phyloP scores from a whole-genome alignment of 2,113 vertebrate species.

The Syrmaticus mikado region DNA sequence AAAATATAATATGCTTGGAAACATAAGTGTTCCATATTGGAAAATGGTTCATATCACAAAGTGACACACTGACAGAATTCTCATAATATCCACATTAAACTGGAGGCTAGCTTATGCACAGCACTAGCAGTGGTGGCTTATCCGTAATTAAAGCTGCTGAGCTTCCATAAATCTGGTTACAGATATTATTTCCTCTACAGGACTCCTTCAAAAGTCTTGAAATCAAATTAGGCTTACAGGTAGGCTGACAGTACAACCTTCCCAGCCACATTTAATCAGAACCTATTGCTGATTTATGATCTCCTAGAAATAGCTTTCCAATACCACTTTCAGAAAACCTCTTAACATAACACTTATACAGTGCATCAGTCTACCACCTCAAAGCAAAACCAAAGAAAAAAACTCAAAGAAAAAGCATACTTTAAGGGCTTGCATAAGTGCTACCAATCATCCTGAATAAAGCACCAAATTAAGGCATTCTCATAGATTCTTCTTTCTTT shows the following conservation, averaged over 20 bases:
- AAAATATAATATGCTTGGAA: not conserved
- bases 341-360: not conserved
- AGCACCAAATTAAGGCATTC: not conserved
- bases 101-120: not conserved
- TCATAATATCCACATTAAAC: not conserved
- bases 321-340: not conserved
- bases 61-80: not conserved
- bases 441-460: not conserved
- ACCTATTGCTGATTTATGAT: not conserved
- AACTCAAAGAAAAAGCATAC: not conserved
- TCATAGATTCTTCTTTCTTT: not conserved
- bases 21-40: not conserved
- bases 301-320: not conserved
- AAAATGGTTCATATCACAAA: not conserved
- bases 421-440: not conserved
- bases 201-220: not conserved
- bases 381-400: not conserved
- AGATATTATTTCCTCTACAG: not conserved
- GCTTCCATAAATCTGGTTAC: constrained; percentile 6
- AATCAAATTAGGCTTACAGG: not conserved
- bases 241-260: not conserved
- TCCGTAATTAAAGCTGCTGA: not conserved
- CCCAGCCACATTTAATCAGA: not conserved
- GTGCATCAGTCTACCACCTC: not conserved
- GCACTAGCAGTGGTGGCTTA: not conserved